Conservation (phyloP, 1,140 invertebrate species). For the Drosophila nebulosa region DNA sequence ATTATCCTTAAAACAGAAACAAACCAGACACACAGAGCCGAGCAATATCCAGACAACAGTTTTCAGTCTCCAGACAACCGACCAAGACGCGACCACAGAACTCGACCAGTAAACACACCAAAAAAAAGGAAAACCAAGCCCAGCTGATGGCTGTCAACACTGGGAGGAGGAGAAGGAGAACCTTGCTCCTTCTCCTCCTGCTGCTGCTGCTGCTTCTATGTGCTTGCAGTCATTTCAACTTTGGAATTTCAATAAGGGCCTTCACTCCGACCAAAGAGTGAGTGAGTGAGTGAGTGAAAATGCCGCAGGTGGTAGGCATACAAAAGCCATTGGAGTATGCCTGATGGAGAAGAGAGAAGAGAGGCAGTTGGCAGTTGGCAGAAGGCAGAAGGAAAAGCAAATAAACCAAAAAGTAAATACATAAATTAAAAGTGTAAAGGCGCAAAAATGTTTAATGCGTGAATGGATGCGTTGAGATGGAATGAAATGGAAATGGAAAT, state of each 20-base stretch:
- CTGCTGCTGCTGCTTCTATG: not conserved
- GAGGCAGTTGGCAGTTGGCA: too few species aligned
- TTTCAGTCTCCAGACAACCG: not conserved
- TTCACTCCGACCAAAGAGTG: slow-evolving; percentile 2
- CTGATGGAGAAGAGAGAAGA: not conserved
- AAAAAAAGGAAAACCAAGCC: not conserved
- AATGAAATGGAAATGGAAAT: slow-evolving; percentile 10
- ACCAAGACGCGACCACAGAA: slow-evolving; percentile 35
- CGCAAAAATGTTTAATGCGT: slow-evolving; percentile 48
- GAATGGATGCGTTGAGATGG: slow-evolving; percentile 20
- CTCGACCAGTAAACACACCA: slow-evolving; percentile 30
- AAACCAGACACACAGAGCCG: not conserved
- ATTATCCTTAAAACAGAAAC: slow-evolving; percentile 3
- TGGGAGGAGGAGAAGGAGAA: not conserved
- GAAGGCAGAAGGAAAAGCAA: slow-evolving; percentile 37
- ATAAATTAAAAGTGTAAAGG: slow-evolving; percentile 58
- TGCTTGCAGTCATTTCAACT: slow-evolving; percentile 52
- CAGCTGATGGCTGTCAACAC: slow-evolving; percentile 47
- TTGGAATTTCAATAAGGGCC: slow-evolving; percentile 56
- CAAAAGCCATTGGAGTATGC: slow-evolving; percentile 1
- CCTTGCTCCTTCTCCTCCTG: not conserved
- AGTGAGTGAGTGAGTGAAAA: slow-evolving; percentile 13
- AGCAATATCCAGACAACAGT: not conserved
- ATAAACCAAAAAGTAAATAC: slow-evolving; percentile 57
- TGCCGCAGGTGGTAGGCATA: slow-evolving; percentile 50